Conservation (phyloP, 53 echinoderm and acorn worm species). For the Hippasteria phrygiana region DNA sequence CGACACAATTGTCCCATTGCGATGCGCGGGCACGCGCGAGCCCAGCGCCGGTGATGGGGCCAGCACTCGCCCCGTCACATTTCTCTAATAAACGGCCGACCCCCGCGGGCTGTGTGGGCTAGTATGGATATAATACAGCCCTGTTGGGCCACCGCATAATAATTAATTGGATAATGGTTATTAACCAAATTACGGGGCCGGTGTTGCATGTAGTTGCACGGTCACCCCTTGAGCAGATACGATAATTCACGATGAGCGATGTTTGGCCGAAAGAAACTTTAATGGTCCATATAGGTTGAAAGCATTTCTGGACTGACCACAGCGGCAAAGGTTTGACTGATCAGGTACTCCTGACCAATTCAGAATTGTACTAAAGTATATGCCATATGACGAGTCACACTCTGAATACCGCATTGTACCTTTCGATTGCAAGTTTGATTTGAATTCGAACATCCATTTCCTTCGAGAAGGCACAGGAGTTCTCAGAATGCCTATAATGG, state of each 20-base stretch:
- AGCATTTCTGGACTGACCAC: no score
- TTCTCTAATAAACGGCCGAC: conserved; percentile 15
- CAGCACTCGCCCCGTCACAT: conserved; percentile 1
- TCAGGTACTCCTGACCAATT: neutral
- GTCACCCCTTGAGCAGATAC: conserved; percentile 16
- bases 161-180: conserved; percentile 58
- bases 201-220: conserved; percentile 34
- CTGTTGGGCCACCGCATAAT: conserved; percentile 34
- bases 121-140: neutral
- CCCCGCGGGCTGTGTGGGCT: neutral
- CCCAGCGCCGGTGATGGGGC: neutral
- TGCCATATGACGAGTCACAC: no score
- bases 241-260: neutral
- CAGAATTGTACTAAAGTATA: neutral
- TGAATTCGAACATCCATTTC: no score
- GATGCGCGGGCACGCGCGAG: conserved; percentile 40
- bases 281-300: no score
- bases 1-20: conserved; percentile 6
- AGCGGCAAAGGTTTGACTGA: neutral
- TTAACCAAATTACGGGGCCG: conserved; percentile 29
- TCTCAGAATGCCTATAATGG: no score
- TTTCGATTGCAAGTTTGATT: no score
- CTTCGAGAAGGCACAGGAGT: no score
- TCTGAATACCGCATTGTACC: no score
- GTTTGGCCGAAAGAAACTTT: conserved; percentile 2